A percentile compares a stretch with the other conserved stretches of the same genome.
Evolutionary conservation across 2,113 vertebrate species (phyloP).

Genomic region (Cyphomyrus discorhynchus): DNA sequence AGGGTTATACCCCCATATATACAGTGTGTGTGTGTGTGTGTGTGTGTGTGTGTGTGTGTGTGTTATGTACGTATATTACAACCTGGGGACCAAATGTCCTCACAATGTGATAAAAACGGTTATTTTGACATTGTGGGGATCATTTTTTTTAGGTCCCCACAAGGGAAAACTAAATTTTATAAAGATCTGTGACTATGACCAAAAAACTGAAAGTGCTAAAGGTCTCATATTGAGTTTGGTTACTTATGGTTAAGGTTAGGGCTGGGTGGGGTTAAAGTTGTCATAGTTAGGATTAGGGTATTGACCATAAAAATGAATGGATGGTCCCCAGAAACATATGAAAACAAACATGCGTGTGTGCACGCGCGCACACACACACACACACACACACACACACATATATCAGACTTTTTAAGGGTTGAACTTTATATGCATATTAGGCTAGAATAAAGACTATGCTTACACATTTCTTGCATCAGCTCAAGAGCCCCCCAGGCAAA

Average conservation of each 20-base stretch:
- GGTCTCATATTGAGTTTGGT: not conserved
- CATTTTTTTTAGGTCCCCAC: not conserved
- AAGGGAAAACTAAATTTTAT: not conserved
- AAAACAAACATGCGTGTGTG: not conserved
- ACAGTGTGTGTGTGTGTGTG: not conserved
- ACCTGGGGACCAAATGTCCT: not conserved
- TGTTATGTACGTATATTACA: not conserved
- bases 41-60: not conserved
- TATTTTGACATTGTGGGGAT: not conserved
- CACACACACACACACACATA: not conserved
- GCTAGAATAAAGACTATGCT: not conserved
- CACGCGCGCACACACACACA: not conserved
- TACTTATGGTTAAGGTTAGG: not conserved
- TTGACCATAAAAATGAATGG: not conserved
- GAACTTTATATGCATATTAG: conserved; percentile 5
- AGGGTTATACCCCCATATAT: not conserved
- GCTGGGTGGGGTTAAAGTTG: not conserved
- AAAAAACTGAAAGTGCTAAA: not conserved
- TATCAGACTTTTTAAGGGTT: not conserved
- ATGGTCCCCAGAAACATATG: not conserved
- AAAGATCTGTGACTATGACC: not conserved
- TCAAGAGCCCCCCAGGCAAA: not conserved
- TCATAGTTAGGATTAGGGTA: not conserved
- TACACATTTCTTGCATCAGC: conserved; percentile 14
- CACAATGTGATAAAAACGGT: not conserved